Evolutionary conservation across 53 echinoderm and acorn worm genomes (phyloP).

Genomic region (Arbacia lixula): DNA sequence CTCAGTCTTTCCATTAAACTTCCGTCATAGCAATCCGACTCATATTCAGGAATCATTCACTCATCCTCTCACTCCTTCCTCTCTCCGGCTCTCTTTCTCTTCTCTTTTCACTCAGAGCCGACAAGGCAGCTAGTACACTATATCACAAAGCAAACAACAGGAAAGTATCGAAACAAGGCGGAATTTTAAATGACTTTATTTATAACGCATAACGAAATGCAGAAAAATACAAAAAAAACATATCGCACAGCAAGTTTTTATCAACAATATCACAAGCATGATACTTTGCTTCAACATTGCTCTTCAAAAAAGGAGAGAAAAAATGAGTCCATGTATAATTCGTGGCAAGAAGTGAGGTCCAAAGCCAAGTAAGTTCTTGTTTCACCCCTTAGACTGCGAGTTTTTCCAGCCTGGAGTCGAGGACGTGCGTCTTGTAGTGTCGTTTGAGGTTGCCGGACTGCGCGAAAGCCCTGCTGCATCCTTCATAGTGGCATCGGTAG

Average conservation of each 20-base stretch:
- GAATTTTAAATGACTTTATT: too few relatives aligned
- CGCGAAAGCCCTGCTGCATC: constrained; percentile 34
- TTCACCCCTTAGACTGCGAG: background rate
- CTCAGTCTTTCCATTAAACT: background rate
- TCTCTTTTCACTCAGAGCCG: background rate
- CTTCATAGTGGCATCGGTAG: constrained; percentile 27
- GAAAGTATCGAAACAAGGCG: background rate
- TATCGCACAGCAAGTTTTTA: background rate
- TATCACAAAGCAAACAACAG: background rate
- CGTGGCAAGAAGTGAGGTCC: too few relatives aligned
- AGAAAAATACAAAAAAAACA: background rate
- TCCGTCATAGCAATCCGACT: too few relatives aligned
- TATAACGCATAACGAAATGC: background rate
- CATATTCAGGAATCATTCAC: background rate
- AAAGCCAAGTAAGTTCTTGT: background rate
- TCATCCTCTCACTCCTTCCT: background rate
- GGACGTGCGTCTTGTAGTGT: constrained; percentile 32
- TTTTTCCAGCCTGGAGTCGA: constrained; percentile 7
- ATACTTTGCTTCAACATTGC: too few relatives aligned
- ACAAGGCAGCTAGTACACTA: background rate
- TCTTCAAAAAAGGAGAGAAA: too few relatives aligned
- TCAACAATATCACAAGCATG: background rate
- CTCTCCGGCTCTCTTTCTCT: background rate
- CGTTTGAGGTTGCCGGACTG: constrained; percentile 52
- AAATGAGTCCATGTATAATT: too few relatives aligned